These are phyloP conservation scores for Drymodes brunneopygia DNA, from an alignment of 2,113 vertebrate species.

Conservation along the genomic window DNA sequence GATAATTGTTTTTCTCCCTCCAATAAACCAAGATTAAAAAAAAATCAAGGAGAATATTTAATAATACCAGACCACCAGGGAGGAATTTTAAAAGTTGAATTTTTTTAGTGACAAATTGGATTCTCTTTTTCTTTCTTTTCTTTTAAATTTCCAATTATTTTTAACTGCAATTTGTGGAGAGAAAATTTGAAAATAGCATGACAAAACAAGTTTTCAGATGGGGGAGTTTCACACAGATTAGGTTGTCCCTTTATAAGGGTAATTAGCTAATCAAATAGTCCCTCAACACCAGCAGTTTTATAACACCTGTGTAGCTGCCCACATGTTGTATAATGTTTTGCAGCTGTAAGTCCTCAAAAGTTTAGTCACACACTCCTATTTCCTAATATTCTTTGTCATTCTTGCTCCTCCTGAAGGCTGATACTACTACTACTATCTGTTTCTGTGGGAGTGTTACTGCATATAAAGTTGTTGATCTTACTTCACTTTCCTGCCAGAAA, in stretches of 20 bases:
- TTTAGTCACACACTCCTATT: neutral
- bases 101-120: slow-evolving; percentile 74
- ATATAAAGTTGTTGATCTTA: neutral
- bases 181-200: slow-evolving; percentile 56
- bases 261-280: slow-evolving; percentile 72
- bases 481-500: neutral
- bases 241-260: slow-evolving; percentile 65
- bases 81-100: slow-evolving; percentile 74
- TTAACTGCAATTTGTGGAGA: slow-evolving; percentile 63
- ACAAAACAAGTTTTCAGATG: slow-evolving; percentile 48
- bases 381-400: neutral
- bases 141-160: slow-evolving; percentile 68
- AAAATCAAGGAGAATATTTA: slow-evolving; percentile 79
- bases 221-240: slow-evolving; percentile 59
- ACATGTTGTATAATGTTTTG: slow-evolving; percentile 43
- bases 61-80: slow-evolving; percentile 80
- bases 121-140: slow-evolving; percentile 45
- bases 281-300: slow-evolving; percentile 67
- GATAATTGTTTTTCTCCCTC: slow-evolving; percentile 85
- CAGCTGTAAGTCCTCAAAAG: slow-evolving; percentile 5
- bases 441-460: neutral
- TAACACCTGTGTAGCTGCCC: slow-evolving; percentile 62
- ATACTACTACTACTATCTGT: neutral
- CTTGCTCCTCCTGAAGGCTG: neutral
- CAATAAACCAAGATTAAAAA: slow-evolving; percentile 78